These are phyloP conservation scores for Callosobruchus maculatus DNA, from an alignment of 2,888 invertebrate species.

Conservation along the genomic window DNA sequence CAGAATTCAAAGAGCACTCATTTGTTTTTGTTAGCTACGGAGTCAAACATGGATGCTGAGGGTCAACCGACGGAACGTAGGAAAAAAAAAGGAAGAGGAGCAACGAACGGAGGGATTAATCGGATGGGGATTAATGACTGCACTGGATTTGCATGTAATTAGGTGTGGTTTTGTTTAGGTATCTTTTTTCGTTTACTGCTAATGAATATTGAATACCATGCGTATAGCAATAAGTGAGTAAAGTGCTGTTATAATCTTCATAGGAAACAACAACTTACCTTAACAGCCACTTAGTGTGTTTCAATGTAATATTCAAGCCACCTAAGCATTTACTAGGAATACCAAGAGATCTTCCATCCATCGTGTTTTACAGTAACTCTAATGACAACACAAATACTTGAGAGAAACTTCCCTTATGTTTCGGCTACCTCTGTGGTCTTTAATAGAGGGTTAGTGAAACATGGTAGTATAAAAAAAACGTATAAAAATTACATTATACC, in stretches of 20 bases:
- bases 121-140: not conserved
- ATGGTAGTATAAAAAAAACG: too few species aligned
- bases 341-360: too few species aligned
- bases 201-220: not conserved
- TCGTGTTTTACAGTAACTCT: too few species aligned
- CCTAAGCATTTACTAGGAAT: too few species aligned
- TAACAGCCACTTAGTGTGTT: too few species aligned
- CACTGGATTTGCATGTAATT: not conserved
- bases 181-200: not conserved
- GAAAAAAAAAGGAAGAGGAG: slow-evolving; percentile 8
- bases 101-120: not conserved
- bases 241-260: not conserved
- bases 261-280: not conserved
- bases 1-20: slow-evolving; percentile 21
- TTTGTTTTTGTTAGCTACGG: slow-evolving; percentile 38
- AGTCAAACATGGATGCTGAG: slow-evolving; percentile 11
- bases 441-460: too few species aligned
- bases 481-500: too few species aligned
- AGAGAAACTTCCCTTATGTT: too few species aligned
- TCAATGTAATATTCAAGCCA: too few species aligned
- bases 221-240: not conserved
- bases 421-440: too few species aligned
- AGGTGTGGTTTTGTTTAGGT: not conserved
- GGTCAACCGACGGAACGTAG: slow-evolving; percentile 14
- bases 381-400: too few species aligned